Conservation (phyloP, 2,797 vertebrate genomes). For the Smutsia temminckii region DNA sequence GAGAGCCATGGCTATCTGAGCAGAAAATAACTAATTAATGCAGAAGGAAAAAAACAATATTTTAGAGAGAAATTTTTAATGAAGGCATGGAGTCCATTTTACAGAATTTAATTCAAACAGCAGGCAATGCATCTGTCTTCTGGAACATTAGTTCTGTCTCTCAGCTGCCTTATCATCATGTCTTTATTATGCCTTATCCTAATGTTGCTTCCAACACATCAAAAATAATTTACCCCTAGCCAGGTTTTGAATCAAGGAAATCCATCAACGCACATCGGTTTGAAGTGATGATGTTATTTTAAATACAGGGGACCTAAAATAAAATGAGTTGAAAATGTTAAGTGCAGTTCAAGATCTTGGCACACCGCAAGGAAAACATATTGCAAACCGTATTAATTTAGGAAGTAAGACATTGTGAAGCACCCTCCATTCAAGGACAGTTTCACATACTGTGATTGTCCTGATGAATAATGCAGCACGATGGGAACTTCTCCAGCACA, state of each 20-base stretch:
- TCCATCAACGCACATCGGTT: neutral
- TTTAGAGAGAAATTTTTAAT: constrained; percentile 52
- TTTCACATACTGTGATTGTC: neutral
- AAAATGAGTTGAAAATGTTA: constrained; percentile 47
- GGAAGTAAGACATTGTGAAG: neutral
- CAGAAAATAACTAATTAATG: neutral
- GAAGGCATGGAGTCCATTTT: neutral
- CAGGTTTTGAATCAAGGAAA: constrained; percentile 68
- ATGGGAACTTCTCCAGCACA: neutral
- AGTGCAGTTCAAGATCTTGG: constrained; percentile 59
- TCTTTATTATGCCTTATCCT: constrained; percentile 3
- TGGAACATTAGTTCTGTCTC: constrained; percentile 20
- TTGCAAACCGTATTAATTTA: constrained; percentile 11
- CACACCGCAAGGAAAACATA: constrained; percentile 55
- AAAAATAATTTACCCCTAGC: constrained; percentile 63
- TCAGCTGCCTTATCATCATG: constrained; percentile 34
- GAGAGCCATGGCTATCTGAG: neutral
- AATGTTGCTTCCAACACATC: constrained; percentile 54
- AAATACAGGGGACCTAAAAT: constrained; percentile 4
- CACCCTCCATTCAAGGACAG: neutral
- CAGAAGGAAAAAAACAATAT: neutral
- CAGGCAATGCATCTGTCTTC: neutral
- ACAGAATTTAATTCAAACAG: constrained; percentile 66
- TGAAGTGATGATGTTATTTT: constrained; percentile 54
- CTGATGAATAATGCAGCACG: constrained; percentile 41